Percentiles rank a stretch among this genome's conserved stretches.
These are phyloP conservation scores for Glyphotaelius pellucidus DNA, from an alignment of 2,888 invertebrate species.

Conservation along the genomic window DNA sequence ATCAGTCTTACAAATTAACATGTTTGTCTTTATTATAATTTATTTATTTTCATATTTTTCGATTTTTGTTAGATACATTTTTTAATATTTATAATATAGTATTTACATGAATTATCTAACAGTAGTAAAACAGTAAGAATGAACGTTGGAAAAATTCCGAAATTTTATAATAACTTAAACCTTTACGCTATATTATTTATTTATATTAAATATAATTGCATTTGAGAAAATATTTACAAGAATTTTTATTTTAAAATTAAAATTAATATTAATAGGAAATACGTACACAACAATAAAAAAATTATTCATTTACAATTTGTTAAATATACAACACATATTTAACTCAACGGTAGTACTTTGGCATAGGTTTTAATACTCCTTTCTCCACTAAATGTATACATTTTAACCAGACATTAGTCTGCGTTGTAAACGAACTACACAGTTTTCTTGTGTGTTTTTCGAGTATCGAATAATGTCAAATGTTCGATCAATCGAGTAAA, in stretches of 20 bases:
- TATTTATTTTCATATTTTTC: constrained; percentile 47
- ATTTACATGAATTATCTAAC: constrained; percentile 45
- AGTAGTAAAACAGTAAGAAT: constrained; percentile 55
- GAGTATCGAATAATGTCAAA: constrained; percentile 5
- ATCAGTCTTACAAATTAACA: constrained; percentile 64
- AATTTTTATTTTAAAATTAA: constrained; percentile 55
- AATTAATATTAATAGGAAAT: constrained; percentile 64
- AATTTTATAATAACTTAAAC: constrained; percentile 51
- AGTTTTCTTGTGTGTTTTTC: not conserved
- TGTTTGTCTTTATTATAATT: constrained; percentile 55
- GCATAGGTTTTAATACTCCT: constrained; percentile 63
- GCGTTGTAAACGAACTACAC: not conserved
- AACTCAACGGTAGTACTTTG: constrained; percentile 63
- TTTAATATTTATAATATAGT: constrained; percentile 43
- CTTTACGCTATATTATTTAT: constrained; percentile 38
- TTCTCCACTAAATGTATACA: constrained; percentile 27
- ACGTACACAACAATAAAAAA: constrained; percentile 64
- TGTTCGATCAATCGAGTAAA: not conserved
- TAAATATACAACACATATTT: constrained; percentile 50
- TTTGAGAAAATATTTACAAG: constrained; percentile 49
- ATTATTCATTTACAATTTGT: constrained; percentile 50
- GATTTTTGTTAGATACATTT: constrained; percentile 48
- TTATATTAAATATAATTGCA: constrained; percentile 62
- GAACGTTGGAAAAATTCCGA: constrained; percentile 49
- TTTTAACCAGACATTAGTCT: not conserved